phyloP scores from a whole-genome alignment of 2,797 vertebrate species.

The Gymnopithys bicolor region DNA sequence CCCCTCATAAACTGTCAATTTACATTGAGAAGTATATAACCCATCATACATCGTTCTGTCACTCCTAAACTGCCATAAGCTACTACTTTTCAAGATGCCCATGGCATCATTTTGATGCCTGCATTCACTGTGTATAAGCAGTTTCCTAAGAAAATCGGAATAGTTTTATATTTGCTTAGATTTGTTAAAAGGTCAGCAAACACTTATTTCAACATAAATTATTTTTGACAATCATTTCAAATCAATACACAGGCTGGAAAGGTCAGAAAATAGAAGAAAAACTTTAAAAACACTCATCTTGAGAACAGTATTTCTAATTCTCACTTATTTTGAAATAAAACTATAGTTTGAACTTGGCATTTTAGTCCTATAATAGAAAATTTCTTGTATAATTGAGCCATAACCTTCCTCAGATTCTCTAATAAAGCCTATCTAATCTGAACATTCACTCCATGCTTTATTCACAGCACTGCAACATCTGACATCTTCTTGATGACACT shows the following conservation, averaged over 20 bases:
- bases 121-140: neutral
- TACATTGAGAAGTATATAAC: neutral
- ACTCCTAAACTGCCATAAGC: neutral
- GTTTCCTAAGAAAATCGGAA: neutral
- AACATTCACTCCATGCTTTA: neutral
- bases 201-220: neutral
- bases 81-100: neutral
- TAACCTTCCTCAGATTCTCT: neutral
- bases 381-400: neutral
- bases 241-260: neutral
- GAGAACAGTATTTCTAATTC: neutral
- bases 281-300: neutral
- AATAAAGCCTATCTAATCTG: neutral
- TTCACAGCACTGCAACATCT: neutral
- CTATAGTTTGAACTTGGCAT: neutral
- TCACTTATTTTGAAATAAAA: neutral
- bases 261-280: neutral
- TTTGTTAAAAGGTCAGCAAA: conserved; percentile 1
- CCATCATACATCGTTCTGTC: neutral
- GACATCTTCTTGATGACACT: neutral
- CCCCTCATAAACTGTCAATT: neutral
- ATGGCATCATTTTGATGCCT: neutral
- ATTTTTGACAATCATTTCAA: neutral
- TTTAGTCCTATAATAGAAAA: neutral
- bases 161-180: neutral